Base-by-base conservation (phyloP, 2,888 invertebrate genomes). In the Epiblema foenella region DNA sequence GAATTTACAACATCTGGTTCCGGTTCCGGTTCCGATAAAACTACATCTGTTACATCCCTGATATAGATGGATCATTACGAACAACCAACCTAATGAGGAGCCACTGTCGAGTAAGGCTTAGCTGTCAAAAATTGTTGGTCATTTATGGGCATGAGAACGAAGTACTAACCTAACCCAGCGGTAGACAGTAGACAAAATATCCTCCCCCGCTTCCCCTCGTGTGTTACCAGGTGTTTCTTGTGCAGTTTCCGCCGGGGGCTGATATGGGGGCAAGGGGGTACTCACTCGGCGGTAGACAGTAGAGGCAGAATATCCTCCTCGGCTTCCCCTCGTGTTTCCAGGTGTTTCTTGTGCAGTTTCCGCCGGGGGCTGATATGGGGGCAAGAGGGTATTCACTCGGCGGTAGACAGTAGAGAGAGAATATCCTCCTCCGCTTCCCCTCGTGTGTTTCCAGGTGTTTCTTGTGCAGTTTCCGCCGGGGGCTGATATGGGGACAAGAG, bases 401-500 rank as follows among this genome's bases (percentile, higher is more conserved):
- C 0, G 91, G 92, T 7, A 92, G 60, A 54, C 93, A 92, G 78
- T 91, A 93, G 5, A 80, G 56, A 66, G 92, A 93, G 85, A 90
- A 92, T 79, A 93, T 89, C 80, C 90, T 80, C 39, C 85, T 89
- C 0, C 84, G 73, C 2, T 83, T 72, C 0, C 88, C 84, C 76
- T 84, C 85, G 76, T 93, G 93, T 0, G 81, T 66, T 68, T 88
- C 88, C 1, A 93, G 79, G 7, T 93, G 93, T 11, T 88, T 88
- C 84, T 91, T 91, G 77, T 91, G 92, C 0, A 87, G 89, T 74
- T 91, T 91, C 57, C 89, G 76, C 1, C 90, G 78, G 0, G 87
- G 79, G 17, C 91, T 90, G n/a, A 93, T 90, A 82, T 91, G 91
- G 0, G 91, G 90, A 72, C 93, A 93, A 79, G 92, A 93, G 0